Evolutionary conservation across 2,113 vertebrate genomes (phyloP).

Genomic region (Deroptyus accipitrinus): DNA sequence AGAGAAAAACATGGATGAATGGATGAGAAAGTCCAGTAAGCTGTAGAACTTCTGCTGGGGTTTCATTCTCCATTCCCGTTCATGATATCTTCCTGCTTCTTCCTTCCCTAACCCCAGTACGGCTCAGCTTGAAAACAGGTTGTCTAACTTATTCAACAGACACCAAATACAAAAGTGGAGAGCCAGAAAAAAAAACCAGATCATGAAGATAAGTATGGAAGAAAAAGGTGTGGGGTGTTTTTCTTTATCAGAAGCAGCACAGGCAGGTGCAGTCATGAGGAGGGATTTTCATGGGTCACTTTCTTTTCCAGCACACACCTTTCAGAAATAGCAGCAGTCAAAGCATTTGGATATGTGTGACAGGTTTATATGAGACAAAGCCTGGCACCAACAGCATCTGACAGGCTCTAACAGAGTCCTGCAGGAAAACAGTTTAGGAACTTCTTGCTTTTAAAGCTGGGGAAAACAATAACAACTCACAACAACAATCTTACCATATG

Average conservation of each 20-base stretch:
- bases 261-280: neutral
- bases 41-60: neutral
- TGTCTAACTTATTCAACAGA: neutral
- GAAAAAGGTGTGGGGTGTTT: neutral
- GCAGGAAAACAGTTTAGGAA: neutral
- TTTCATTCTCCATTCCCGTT: neutral
- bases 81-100: neutral
- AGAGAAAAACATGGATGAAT: neutral
- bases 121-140: neutral
- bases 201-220: neutral
- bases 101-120: accelerated
- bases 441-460: neutral
- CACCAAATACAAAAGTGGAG: neutral
- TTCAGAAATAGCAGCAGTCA: neutral
- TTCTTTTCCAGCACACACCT: neutral
- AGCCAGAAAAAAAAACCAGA: neutral
- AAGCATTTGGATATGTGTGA: neutral
- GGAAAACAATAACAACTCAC: neutral
- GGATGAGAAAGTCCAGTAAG: neutral
- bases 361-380: neutral
- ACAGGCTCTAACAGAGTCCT: neutral
- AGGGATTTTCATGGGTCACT: neutral
- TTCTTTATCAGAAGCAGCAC: neutral
- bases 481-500: neutral
- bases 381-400: neutral